Percentiles rank a stretch among this genome's conserved stretches.
Evolutionary conservation across 2,797 vertebrate genomes (phyloP).

Genomic region (Chaetophractus vellerosus): DNA sequence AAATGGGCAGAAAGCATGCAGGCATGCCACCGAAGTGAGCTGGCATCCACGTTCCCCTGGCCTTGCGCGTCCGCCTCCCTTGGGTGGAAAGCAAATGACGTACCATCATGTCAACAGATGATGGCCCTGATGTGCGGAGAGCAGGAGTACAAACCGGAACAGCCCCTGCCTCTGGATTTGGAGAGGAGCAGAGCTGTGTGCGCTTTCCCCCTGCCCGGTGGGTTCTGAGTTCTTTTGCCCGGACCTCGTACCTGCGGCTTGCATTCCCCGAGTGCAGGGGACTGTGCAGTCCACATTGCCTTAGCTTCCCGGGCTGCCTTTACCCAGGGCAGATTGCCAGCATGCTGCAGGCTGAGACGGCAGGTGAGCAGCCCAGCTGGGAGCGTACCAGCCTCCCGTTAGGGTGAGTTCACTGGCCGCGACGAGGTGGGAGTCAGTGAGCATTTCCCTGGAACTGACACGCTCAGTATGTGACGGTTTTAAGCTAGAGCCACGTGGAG

Average conservation of each 20-base stretch:
- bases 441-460: not conserved
- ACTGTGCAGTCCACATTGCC: accelerated
- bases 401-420: not conserved
- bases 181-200: no score
- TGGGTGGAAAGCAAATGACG: not conserved
- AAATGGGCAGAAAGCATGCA: not conserved
- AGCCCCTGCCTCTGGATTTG: not conserved
- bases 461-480: not conserved
- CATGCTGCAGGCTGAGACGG: not conserved
- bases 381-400: not conserved
- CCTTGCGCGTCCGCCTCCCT: accelerated
- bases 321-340: not conserved
- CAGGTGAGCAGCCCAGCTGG: not conserved
- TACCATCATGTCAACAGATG: not conserved
- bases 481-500: not conserved
- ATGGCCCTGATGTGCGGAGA: accelerated
- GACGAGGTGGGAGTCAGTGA: not conserved
- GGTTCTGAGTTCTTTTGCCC: not conserved
- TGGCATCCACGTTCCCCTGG: not conserved
- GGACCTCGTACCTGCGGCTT: not conserved
- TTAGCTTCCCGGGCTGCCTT: not conserved
- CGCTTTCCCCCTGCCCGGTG: no score
- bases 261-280: not conserved
- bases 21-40: accelerated
- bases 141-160: not conserved